Evolutionary conservation across 2,797 vertebrate genomes (phyloP).

Genomic region (Loris lydekkerianus): DNA sequence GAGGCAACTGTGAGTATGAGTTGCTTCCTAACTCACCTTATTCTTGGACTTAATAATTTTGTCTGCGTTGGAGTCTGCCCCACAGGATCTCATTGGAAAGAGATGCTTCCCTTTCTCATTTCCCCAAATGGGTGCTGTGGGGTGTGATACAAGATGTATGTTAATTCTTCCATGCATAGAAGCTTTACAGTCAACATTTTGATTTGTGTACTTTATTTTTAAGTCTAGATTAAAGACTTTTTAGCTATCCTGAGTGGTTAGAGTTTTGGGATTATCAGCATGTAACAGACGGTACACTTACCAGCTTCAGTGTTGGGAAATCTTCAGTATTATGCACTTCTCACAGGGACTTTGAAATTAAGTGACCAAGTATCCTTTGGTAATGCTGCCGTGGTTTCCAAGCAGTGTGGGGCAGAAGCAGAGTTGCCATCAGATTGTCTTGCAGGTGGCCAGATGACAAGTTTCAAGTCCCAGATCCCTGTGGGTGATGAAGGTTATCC

Average conservation of each 20-base stretch:
- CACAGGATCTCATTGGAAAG: neutral
- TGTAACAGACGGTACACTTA: neutral
- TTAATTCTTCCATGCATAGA: neutral
- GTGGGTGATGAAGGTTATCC: neutral
- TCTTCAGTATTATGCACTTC: neutral
- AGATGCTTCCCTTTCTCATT: neutral
- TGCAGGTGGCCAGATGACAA: neutral
- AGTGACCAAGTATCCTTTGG: neutral
- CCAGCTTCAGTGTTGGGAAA: neutral
- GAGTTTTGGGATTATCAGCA: neutral
- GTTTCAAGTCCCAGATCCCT: neutral
- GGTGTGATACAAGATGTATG: neutral
- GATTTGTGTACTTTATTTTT: neutral
- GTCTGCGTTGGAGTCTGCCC: constrained; percentile 12
- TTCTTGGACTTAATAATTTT: neutral
- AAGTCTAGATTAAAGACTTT: neutral
- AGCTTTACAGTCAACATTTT: neutral
- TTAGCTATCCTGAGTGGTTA: neutral
- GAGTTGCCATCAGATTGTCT: neutral
- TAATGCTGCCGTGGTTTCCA: neutral
- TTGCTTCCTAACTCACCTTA: neutral
- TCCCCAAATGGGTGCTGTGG: neutral
- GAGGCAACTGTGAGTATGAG: constrained; percentile 93
- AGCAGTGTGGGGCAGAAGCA: neutral
- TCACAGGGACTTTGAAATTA: neutral